Conservation (phyloP, 2,113 vertebrate species). For the Paraplagusia blochii region DNA sequence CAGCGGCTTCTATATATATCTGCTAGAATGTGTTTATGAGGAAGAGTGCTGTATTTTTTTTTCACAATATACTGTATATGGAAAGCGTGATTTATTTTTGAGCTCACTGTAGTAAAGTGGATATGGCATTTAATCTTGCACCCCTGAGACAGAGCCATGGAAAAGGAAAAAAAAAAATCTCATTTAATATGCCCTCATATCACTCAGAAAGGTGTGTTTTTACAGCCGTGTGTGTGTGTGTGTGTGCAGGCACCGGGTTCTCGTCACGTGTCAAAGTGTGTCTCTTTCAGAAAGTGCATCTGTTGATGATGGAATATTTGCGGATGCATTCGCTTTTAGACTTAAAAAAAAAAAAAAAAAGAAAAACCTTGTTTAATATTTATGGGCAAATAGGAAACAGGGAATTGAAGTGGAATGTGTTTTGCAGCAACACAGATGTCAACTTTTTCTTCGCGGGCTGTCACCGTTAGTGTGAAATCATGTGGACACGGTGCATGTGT, state of each 20-base stretch:
- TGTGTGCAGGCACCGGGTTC: not conserved
- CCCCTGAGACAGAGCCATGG: conserved; percentile 54
- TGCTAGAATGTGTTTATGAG: conserved; percentile 15
- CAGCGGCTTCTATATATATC: conserved; percentile 71
- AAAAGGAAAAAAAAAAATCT: conserved; percentile 53
- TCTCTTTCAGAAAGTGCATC: too few relatives aligned
- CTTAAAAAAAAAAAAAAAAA: too few relatives aligned
- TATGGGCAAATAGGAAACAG: conserved; percentile 4
- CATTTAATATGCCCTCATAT: conserved; percentile 67
- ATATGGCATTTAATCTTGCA: conserved; percentile 76
- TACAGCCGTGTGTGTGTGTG: conserved; percentile 6
- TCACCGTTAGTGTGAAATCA: too few relatives aligned
- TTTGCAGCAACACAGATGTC: too few relatives aligned
- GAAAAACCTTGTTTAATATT: conserved; percentile 9
- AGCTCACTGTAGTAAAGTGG: conserved; percentile 70
- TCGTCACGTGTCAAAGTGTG: too few relatives aligned
- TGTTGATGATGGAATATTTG: too few relatives aligned
- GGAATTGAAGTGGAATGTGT: too few relatives aligned
- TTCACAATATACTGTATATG: conserved; percentile 30
- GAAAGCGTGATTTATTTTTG: conserved; percentile 69
- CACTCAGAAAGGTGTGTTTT: conserved; percentile 25
- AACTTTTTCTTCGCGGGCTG: too few relatives aligned
- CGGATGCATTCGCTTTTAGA: too few relatives aligned
- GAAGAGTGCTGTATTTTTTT: conserved; percentile 7
- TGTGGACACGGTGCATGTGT: too few relatives aligned